Conservation (phyloP, 53 echinoderm and acorn worm species). For the Antedon mediterranea region DNA sequence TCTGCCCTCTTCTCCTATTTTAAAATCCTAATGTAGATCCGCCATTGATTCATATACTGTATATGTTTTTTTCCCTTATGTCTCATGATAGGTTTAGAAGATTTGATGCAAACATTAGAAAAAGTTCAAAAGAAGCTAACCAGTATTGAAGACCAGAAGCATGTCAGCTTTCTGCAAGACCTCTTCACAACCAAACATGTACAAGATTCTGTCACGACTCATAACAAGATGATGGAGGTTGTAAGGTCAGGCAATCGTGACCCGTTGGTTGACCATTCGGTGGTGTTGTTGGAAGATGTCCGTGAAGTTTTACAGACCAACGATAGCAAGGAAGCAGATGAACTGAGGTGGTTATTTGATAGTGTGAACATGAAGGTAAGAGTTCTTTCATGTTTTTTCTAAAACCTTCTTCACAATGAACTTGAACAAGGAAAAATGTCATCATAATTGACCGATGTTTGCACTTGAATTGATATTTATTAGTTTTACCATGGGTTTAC, state of each 20-base stretch:
- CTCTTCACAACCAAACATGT: slow-evolving; percentile 76
- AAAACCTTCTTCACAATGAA: no score
- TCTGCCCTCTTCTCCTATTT: no score
- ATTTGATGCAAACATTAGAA: slow-evolving; percentile 37
- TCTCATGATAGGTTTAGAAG: slow-evolving; percentile 24
- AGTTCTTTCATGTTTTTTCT: no score
- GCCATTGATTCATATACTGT: no score
- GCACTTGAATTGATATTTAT: no score
- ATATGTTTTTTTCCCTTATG: no score
- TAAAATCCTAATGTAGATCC: no score
- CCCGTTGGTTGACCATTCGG: slow-evolving; percentile 34
- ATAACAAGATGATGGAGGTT: slow-evolving; percentile 64
- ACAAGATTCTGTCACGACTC: slow-evolving; percentile 73
- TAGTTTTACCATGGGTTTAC: no score
- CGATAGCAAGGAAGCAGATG: slow-evolving; percentile 49
- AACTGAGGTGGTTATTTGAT: slow-evolving; percentile 53
- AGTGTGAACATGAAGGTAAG: slow-evolving; percentile 53
- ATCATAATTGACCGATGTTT: no score
- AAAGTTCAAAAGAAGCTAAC: slow-evolving; percentile 48
- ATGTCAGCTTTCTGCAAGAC: slow-evolving; percentile 52
- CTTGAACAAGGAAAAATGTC: no score
- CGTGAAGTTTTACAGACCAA: slow-evolving; percentile 1
- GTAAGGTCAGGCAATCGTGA: slow-evolving; percentile 34
- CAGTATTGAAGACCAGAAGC: slow-evolving; percentile 37
- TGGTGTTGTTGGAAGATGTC: background rate